Evolutionary conservation across 2,113 vertebrate species (phyloP).

Genomic region (Petroica traversi): DNA sequence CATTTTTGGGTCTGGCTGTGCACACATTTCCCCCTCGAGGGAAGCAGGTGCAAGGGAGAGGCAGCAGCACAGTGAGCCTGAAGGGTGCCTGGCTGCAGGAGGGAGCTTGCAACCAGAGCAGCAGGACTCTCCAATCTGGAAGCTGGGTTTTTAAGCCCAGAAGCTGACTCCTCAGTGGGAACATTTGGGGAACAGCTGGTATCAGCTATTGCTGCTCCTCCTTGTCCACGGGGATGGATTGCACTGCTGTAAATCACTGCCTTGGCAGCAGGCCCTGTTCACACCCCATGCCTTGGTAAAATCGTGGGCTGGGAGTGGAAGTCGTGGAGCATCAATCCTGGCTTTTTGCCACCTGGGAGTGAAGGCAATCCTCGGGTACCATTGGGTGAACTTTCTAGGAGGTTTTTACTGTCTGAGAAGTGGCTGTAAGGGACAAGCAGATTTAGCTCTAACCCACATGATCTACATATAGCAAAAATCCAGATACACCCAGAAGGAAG

Average conservation of each 20-base stretch:
- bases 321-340: slow-evolving; percentile 19
- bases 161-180: background rate
- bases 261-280: slow-evolving; percentile 28
- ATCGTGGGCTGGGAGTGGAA: slow-evolving; percentile 1
- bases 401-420: background rate
- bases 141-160: slow-evolving; percentile 25
- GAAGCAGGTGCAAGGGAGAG: background rate
- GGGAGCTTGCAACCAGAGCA: background rate
- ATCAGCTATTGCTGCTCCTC: slow-evolving; percentile 23
- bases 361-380: background rate
- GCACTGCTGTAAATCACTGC: slow-evolving; percentile 20
- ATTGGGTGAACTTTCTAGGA: background rate
- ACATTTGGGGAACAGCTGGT: slow-evolving; percentile 62
- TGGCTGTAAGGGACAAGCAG: background rate
- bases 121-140: background rate
- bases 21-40: background rate
- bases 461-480: background rate
- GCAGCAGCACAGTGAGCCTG: background rate
- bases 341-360: background rate
- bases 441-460: background rate
- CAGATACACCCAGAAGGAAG: background rate
- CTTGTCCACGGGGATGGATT: slow-evolving; percentile 47
- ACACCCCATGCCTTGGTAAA: slow-evolving; percentile 15
- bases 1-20: too few relatives aligned
- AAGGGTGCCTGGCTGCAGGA: background rate